A percentile compares a stretch with the other conserved stretches of the same genome.
phyloP scores from a whole-genome alignment of 2,888 invertebrate species.

The Chouioia cunea region DNA sequence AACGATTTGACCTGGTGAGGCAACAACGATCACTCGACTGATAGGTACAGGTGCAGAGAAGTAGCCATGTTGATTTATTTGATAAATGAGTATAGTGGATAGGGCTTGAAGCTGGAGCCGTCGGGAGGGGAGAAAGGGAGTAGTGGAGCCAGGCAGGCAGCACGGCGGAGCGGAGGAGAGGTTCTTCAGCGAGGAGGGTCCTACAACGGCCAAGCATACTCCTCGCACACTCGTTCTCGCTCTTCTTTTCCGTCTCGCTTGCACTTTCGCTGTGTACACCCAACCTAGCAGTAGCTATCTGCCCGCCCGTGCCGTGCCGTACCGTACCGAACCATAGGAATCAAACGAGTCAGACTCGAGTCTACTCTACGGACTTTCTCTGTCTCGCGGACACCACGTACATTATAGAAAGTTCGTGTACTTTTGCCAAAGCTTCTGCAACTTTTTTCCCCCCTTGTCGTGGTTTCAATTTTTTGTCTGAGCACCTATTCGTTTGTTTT shows the following conservation, averaged over 20 bases:
- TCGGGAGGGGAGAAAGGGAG: conserved; percentile 39
- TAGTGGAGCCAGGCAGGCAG: conserved; percentile 46
- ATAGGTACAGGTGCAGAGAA: conserved; percentile 63
- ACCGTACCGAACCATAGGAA: too few species aligned
- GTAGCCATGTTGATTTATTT: conserved; percentile 67
- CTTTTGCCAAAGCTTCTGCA: too few species aligned
- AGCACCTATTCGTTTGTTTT: too few species aligned
- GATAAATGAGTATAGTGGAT: conserved; percentile 65
- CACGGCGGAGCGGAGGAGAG: conserved; percentile 52
- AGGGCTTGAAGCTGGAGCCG: conserved; percentile 59
- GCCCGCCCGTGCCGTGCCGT: too few species aligned
- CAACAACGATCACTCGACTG: conserved; percentile 54
- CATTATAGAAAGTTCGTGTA: too few species aligned
- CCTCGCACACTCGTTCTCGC: conserved; percentile 51
- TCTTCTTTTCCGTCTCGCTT: conserved; percentile 43
- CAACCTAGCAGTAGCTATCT: conserved; percentile 39
- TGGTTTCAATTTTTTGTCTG: too few species aligned
- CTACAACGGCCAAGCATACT: conserved; percentile 66
- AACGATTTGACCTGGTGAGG: conserved; percentile 47
- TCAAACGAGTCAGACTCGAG: conserved; percentile 55
- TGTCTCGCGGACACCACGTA: too few species aligned
- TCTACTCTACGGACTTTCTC: conserved; percentile 53
- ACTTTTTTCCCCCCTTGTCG: too few species aligned
- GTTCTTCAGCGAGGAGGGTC: conserved; percentile 65
- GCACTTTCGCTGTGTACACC: conserved; percentile 35